phyloP scores from a whole-genome alignment of 2,797 vertebrate species.

The Protonibea diacanthus region DNA sequence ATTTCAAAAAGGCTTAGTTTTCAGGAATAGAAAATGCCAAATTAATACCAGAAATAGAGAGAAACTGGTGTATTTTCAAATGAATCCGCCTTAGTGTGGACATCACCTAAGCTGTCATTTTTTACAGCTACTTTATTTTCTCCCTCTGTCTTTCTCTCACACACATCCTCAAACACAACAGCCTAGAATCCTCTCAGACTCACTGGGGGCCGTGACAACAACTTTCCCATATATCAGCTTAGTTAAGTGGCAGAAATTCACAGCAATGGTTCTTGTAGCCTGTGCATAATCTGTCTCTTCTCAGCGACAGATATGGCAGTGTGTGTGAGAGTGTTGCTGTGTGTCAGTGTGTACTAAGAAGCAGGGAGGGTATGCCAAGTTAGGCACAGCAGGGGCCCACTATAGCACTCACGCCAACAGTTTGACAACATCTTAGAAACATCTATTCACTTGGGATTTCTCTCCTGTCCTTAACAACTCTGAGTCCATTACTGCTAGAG shows the following conservation, averaged over 20 bases:
- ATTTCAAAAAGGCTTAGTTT: slow-evolving; percentile 19
- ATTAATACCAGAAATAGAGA: slow-evolving; percentile 18
- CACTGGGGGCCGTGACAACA: slow-evolving; percentile 31
- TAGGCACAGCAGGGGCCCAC: slow-evolving; percentile 67
- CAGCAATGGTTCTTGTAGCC: slow-evolving; percentile 27
- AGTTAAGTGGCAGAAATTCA: slow-evolving; percentile 61
- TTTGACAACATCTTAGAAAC: slow-evolving; percentile 76
- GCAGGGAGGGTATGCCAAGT: slow-evolving; percentile 53
- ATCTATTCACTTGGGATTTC: slow-evolving; percentile 70
- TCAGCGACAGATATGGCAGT: slow-evolving; percentile 41
- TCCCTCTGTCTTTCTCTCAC: slow-evolving; percentile 2
- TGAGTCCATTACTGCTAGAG: slow-evolving; percentile 58
- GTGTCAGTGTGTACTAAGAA: slow-evolving; percentile 45
- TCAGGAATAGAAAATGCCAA: slow-evolving; percentile 11
- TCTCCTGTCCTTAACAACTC: slow-evolving; percentile 62
- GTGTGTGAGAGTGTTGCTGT: slow-evolving; percentile 25
- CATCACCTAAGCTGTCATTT: slow-evolving; percentile 31
- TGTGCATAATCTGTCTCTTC: slow-evolving; percentile 56
- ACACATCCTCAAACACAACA: background rate
- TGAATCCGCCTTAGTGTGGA: slow-evolving; percentile 29
- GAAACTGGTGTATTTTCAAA: slow-evolving; percentile 13
- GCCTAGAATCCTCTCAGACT: slow-evolving; percentile 29
- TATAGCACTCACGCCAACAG: slow-evolving; percentile 61
- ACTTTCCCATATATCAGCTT: slow-evolving; percentile 46
- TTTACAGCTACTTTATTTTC: slow-evolving; percentile 19